A percentile compares a stretch with the other conserved stretches of the same genome.
phyloP scores from a whole-genome alignment of 2,797 vertebrate genomes.

The Mionectes olivaceus region DNA sequence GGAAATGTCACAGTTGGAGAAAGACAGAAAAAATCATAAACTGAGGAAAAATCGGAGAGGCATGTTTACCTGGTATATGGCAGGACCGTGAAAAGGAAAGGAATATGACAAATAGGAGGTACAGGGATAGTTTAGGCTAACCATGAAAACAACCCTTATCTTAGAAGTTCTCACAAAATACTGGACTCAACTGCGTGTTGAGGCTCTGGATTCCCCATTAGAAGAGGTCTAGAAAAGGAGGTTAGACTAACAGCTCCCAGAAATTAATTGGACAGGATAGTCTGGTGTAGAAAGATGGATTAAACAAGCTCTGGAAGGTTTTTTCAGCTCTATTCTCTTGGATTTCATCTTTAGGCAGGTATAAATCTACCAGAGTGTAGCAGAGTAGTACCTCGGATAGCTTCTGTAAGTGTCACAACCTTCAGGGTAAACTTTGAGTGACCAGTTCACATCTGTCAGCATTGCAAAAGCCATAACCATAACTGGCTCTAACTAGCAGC shows the following conservation, averaged over 20 bases:
- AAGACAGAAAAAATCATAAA: background rate
- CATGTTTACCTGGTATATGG: background rate
- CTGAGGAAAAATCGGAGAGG: background rate
- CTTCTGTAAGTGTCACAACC: conserved; percentile 9
- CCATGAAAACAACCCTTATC: background rate
- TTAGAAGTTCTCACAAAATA: background rate
- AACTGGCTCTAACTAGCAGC: conserved; percentile 9
- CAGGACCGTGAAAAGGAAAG: background rate
- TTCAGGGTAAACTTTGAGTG: conserved; percentile 17
- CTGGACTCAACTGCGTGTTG: background rate
- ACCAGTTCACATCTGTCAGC: conserved; percentile 29
- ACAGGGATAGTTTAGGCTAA: background rate
- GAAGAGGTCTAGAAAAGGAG: background rate
- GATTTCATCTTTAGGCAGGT: background rate
- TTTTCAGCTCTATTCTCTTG: background rate
- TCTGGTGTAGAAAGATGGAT: background rate
- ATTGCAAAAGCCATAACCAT: background rate
- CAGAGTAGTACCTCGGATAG: conserved; percentile 9
- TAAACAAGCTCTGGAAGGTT: background rate
- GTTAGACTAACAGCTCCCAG: background rate
- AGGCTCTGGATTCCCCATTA: background rate
- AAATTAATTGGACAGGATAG: background rate
- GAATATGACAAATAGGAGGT: background rate
- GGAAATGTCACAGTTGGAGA: background rate
- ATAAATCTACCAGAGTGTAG: conserved; percentile 1